A percentile compares a stretch with the other conserved stretches of the same genome.
Evolutionary conservation across 2,113 vertebrate species (phyloP).

Genomic region (Orcinus orca): DNA sequence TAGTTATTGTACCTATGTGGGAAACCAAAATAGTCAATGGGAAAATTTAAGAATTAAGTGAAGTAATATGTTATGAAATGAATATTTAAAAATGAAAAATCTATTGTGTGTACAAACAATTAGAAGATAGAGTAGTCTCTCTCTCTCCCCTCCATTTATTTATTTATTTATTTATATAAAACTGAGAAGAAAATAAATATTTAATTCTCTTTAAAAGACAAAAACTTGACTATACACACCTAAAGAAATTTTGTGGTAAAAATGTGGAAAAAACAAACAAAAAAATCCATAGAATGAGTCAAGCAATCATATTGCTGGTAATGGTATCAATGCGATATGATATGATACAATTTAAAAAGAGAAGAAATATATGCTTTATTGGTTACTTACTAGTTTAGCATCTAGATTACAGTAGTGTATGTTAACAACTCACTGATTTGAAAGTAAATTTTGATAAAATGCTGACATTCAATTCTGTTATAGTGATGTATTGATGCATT

Average conservation of each 20-base stretch:
- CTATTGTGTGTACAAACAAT: not conserved
- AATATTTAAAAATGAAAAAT: not conserved
- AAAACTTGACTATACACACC: not conserved
- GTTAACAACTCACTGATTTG: not conserved
- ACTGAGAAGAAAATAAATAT: not conserved
- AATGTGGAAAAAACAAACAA: not conserved
- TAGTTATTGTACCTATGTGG: not conserved
- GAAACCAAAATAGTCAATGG: not conserved
- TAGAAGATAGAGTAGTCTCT: not conserved
- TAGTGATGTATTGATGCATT: not conserved
- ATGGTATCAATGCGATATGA: not conserved
- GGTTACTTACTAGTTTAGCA: not conserved
- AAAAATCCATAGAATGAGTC: not conserved
- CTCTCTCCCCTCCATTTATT: too few relatives aligned
- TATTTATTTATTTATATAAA: too few relatives aligned
- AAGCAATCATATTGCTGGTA: not conserved
- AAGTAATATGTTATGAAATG: not conserved
- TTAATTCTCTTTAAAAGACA: not conserved
- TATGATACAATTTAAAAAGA: not conserved
- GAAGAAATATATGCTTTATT: slow-evolving; percentile 18
- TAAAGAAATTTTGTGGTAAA: not conserved
- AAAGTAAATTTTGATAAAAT: not conserved
- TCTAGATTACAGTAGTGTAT: not conserved
- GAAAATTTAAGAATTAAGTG: not conserved
- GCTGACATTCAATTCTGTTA: not conserved